Conservation (phyloP, 30 jellyfish, hydroid and myxozoan genomes). For the Chrysaora quinquecirrha region DNA sequence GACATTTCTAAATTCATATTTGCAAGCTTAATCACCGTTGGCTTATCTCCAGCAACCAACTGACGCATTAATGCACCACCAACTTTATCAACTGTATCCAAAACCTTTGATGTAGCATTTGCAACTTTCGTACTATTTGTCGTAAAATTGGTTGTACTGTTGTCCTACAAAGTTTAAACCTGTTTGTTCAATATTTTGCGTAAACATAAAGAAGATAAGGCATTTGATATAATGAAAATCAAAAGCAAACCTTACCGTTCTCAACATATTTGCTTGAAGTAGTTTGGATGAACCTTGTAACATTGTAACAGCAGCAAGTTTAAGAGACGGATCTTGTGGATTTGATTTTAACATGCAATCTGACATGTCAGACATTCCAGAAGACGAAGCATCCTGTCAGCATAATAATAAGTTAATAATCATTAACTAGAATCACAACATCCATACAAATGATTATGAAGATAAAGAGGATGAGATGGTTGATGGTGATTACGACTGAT, state of each 20-base stretch:
- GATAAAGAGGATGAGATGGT: no score
- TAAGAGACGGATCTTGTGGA: slow-evolving; percentile 77
- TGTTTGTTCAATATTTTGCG: no score
- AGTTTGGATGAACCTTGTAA: slow-evolving; percentile 81
- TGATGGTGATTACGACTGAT: no score
- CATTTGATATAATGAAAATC: no score
- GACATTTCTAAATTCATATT: slow-evolving; percentile 84
- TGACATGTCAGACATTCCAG: slow-evolving; percentile 87
- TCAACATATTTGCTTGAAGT: slow-evolving; percentile 60
- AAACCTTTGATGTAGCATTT: slow-evolving; percentile 59
- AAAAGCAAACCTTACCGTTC: slow-evolving; percentile 62
- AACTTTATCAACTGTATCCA: slow-evolving; percentile 81
- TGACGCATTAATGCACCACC: slow-evolving; percentile 95
- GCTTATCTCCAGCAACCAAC: slow-evolving; percentile 92
- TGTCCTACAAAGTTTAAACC: slow-evolving; percentile 31
- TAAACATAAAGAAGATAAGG: no score
- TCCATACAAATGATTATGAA: no score
- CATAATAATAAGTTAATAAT: no score
- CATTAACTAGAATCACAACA: no score
- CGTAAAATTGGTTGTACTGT: slow-evolving; percentile 41
- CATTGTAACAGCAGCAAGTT: slow-evolving; percentile 81
- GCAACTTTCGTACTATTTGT: slow-evolving; percentile 52
- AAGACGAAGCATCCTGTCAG: slow-evolving; percentile 78
- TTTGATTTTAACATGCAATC: slow-evolving; percentile 86
- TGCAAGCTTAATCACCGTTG: slow-evolving; percentile 63